Percentiles rank a stretch among this genome's conserved stretches.
phyloP scores from a whole-genome alignment of 2,888 invertebrate species.

The Athalia rosae region DNA sequence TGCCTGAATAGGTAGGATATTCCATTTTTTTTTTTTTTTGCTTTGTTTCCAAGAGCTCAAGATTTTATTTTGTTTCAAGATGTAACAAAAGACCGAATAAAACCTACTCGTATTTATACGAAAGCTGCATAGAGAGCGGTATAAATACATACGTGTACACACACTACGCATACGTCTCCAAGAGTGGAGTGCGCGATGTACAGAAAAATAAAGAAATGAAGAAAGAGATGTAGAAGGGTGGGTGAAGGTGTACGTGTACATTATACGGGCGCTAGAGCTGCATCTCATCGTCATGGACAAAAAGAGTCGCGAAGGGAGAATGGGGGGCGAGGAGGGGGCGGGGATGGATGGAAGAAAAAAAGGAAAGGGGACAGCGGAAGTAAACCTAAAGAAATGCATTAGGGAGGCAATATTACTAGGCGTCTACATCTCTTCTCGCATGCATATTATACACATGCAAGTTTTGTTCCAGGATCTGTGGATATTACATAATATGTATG shows the following conservation, averaged over 20 bases:
- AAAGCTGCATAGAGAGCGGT: background rate
- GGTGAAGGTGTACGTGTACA: too few relatives aligned
- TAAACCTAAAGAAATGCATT: constrained; percentile 56
- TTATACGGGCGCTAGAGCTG: background rate
- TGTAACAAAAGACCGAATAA: constrained; percentile 41
- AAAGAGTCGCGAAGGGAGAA: constrained; percentile 33
- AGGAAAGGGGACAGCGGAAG: constrained; percentile 45
- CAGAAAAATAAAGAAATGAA: background rate
- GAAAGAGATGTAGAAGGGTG: too few relatives aligned
- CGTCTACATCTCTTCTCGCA: background rate
- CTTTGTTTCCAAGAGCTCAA: background rate
- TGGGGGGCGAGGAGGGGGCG: constrained; percentile 37
- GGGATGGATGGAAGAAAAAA: constrained; percentile 38
- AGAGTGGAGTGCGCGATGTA: background rate
- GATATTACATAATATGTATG: background rate
- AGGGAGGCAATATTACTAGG: constrained; percentile 47
- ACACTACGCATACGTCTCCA: background rate
- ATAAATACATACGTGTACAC: background rate
- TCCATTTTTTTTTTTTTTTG: too few relatives aligned
- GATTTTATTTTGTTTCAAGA: background rate
- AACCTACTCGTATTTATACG: constrained; percentile 11
- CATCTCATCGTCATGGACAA: background rate
- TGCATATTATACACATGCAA: background rate
- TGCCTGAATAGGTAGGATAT: too few relatives aligned
- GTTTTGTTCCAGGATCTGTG: background rate